phyloP scores from a whole-genome alignment of 1,140 invertebrate species.

The Ditylenchus dipsaci region DNA sequence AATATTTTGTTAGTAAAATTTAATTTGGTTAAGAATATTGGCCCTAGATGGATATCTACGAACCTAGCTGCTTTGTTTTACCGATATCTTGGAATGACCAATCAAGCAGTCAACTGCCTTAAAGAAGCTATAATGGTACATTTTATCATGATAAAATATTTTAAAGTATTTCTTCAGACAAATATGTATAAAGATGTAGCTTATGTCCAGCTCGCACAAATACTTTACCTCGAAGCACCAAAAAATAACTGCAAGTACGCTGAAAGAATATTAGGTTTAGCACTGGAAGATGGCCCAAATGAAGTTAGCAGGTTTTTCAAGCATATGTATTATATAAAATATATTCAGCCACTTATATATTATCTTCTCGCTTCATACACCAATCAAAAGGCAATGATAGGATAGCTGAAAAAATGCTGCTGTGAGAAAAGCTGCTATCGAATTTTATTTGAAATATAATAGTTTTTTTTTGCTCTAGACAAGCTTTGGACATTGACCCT shows the following conservation, averaged over 20 bases:
- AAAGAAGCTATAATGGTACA: constrained; percentile 4
- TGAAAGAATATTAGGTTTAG: constrained; percentile 12
- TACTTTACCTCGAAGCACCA: neutral
- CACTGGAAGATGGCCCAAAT: constrained; percentile 3
- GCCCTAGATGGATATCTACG: constrained; percentile 14
- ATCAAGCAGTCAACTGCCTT: constrained; percentile 14
- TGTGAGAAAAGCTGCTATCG: too few species aligned
- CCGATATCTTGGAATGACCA: constrained; percentile 12
- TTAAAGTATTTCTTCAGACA: neutral
- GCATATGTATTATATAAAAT: neutral
- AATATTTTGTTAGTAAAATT: neutral
- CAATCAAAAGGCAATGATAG: neutral
- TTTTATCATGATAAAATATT: neutral
- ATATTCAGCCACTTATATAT: constrained; percentile 14
- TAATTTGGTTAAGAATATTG: constrained; percentile 5
- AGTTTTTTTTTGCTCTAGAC: neutral
- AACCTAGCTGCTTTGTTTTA: constrained; percentile 25
- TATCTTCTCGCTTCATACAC: constrained; percentile 19
- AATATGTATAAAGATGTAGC: constrained; percentile 17
- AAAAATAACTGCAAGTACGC: neutral
- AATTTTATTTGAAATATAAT: too few species aligned
- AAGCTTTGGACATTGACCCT: constrained; percentile 18
- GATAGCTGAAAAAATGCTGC: neutral
- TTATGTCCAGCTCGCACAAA: constrained; percentile 19
- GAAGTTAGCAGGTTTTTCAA: constrained; percentile 7